These are phyloP conservation scores for Masnerella sp. DNA, from an alignment of 2,888 invertebrate species.

Conservation along the genomic window DNA sequence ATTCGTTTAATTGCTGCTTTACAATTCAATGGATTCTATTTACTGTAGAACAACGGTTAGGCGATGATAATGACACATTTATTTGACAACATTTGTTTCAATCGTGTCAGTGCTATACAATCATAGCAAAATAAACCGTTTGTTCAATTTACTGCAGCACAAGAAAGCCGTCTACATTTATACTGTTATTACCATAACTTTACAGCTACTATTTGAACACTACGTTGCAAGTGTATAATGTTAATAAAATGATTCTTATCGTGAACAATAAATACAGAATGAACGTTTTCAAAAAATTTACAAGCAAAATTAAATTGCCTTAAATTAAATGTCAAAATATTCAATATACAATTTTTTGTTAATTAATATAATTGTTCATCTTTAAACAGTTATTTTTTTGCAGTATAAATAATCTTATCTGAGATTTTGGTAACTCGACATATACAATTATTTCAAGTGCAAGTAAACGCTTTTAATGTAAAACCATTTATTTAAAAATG, in stretches of 20 bases:
- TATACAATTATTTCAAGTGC: no score
- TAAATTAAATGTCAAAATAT: no score
- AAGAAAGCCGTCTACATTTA: constrained; percentile 46
- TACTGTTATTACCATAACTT: constrained; percentile 40
- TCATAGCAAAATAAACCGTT: constrained; percentile 32
- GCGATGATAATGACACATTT: constrained; percentile 22
- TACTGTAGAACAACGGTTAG: constrained; percentile 7
- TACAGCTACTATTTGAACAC: constrained; percentile 16
- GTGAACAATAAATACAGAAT: neutral
- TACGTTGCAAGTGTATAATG: constrained; percentile 22
- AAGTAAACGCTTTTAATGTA: no score
- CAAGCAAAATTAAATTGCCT: no score
- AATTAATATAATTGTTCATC: no score
- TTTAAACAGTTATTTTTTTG: no score
- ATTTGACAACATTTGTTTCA: constrained; percentile 39
- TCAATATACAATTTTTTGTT: no score
- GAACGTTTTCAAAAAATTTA: neutral
- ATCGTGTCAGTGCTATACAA: constrained; percentile 20
- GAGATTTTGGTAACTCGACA: no score
- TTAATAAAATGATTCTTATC: constrained; percentile 26
- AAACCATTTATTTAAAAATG: no score
- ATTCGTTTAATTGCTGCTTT: constrained; percentile 1
- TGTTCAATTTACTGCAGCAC: constrained; percentile 42
- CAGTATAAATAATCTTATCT: no score
- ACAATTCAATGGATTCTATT: constrained; percentile 19